Evolutionary conservation across 2,797 vertebrate genomes (phyloP).

Genomic region (Eulemur coronatus): DNA sequence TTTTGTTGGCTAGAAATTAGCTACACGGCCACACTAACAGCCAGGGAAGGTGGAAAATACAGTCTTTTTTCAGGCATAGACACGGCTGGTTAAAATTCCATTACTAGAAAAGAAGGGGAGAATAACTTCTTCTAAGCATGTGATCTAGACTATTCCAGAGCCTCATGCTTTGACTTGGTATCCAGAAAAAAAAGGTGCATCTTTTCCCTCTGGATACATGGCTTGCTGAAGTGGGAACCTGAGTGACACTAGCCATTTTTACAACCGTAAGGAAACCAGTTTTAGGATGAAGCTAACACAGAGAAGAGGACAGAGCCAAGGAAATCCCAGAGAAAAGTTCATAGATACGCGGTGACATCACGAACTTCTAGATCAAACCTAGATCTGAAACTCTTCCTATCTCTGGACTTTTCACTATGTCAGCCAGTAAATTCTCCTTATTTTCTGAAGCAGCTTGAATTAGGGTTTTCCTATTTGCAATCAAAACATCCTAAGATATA

Average conservation of each 20-base stretch:
- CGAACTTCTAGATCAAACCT: not conserved
- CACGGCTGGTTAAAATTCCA: not conserved
- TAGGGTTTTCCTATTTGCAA: not conserved
- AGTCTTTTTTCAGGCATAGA: not conserved
- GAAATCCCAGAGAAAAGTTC: not conserved
- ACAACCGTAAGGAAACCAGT: not conserved
- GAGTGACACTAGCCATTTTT: not conserved
- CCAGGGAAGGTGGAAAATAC: not conserved
- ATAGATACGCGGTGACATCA: not conserved
- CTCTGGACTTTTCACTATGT: not conserved
- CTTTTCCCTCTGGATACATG: not conserved
- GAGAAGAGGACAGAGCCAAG: not conserved
- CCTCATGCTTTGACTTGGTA: not conserved
- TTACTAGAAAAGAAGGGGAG: not conserved
- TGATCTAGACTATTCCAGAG: not conserved
- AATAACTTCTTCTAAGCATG: not conserved
- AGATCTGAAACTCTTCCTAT: not conserved
- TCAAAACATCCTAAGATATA: not conserved
- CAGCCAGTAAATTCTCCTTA: not conserved
- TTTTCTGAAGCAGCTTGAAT: slow-evolving; percentile 1
- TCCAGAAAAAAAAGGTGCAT: not conserved
- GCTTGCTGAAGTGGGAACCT: not conserved
- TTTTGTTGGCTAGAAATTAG: not conserved
- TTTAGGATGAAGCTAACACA: not conserved
- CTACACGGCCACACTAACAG: not conserved